A percentile compares a stretch with the other conserved stretches of the same genome.
These are phyloP conservation scores for Drosophila eohydei DNA, from an alignment of 2,888 invertebrate genomes.

Conservation along the genomic window DNA sequence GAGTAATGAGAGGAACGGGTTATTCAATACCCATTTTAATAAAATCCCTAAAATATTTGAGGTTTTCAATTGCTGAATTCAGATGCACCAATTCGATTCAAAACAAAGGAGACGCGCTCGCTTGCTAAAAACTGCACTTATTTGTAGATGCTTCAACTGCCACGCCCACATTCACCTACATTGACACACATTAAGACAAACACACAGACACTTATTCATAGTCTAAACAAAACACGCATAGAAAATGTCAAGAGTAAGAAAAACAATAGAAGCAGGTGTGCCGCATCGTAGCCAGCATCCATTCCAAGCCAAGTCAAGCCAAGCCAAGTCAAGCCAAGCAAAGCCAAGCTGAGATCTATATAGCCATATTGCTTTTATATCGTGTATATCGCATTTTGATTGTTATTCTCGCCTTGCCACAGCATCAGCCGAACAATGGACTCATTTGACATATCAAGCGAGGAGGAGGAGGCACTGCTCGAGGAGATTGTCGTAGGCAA, in stretches of 20 bases:
- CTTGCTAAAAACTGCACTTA: slow-evolving; percentile 39
- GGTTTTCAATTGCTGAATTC: neutral
- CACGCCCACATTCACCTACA: slow-evolving; percentile 16
- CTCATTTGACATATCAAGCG: slow-evolving; percentile 85
- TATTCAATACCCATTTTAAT: too few species aligned
- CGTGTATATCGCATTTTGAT: slow-evolving; percentile 29
- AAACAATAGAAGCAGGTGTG: slow-evolving; percentile 47
- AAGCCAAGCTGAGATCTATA: slow-evolving; percentile 34
- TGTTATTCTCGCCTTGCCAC: slow-evolving; percentile 51
- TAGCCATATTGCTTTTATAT: slow-evolving; percentile 13
- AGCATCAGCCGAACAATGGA: slow-evolving; percentile 84
- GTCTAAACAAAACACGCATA: slow-evolving; percentile 23
- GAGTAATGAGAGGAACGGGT: too few species aligned
- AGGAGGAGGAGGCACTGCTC: slow-evolving; percentile 84
- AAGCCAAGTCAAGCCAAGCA: neutral
- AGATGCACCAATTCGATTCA: slow-evolving; percentile 15
- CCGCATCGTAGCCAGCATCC: slow-evolving; percentile 41
- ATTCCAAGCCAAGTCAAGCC: slow-evolving; percentile 5
- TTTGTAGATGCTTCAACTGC: slow-evolving; percentile 49
- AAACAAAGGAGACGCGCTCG: slow-evolving; percentile 10
- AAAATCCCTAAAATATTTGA: too few species aligned
- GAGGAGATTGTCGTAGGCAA: slow-evolving; percentile 84
- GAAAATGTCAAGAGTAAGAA: slow-evolving; percentile 15
- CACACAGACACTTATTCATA: slow-evolving; percentile 24
- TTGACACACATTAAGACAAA: slow-evolving; percentile 9